Evolutionary conservation across 2,797 vertebrate genomes (phyloP), one percentile per base, ranked within the genome.

Genomic region (Gila robusta): DNA sequence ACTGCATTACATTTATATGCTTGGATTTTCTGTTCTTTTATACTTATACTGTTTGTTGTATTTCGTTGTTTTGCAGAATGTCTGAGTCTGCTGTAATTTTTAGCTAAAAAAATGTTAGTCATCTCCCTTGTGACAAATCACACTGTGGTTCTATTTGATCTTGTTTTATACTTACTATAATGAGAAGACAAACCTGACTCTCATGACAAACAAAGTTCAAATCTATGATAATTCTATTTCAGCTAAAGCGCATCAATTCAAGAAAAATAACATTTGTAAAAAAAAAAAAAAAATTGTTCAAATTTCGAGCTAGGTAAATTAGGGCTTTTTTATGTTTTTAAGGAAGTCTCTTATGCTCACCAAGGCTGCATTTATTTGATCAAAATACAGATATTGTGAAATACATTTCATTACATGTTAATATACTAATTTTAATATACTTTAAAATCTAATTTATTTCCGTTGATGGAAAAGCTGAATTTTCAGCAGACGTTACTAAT

Each of bases 21-120:
- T 26, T 44, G n/a, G 17, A 66, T 21, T 66, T 64, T 44, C 41
- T 32, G 41, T 49, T 67, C 6, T 32, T 80, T 76, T 37, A 62
- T 52, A 77, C 23, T 66, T 76, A 14, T 14, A 26, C 9, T 17
- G n/a, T 82, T 32, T 72, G 32, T 56, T 56, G 67, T 74, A 56
- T 66, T 83, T 64, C 21, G 23, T 83, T 74, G 47, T 77, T 19
- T 64, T 67, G 19, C 16, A 49, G 10, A 67, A n/a, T 14, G 16
- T 67, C 56, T 76, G 71, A 83, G 70, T 64, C 70, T 83, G 26
- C 70, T 82, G 82, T 59, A 71, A 76, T 73, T 74, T 82, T 21
- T 17, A 67, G 26, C 41, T 52, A 2, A 59, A 73, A 52, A 59
- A 64, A 41, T 73, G 4, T 62, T 82, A 47, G 54, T 82, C 37